Percentiles rank a stretch among this genome's conserved stretches.
These are phyloP conservation scores for human (Homo sapiens) DNA, from an alignment of 2,113 vertebrate species.

Conservation along the genomic window GRCh38 chr15:48036001-48036500, in stretches of 20 bases:
- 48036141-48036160: constrained; percentile 56
- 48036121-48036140: constrained; percentile 34
- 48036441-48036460: constrained; percentile 8
- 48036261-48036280: constrained; percentile 57
- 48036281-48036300: constrained; percentile 51
- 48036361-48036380: constrained; percentile 41
- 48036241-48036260: constrained; percentile 70
- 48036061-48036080: background rate
- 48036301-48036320: background rate
- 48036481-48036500: constrained; percentile 21
- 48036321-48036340: background rate
- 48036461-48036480: constrained; percentile 37
- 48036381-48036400: background rate
- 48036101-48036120: background rate
- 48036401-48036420: background rate
- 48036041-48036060: background rate
- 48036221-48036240: constrained; percentile 54
- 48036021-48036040: background rate
- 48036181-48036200: constrained; percentile 62
- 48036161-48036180: constrained; percentile 66
- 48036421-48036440: constrained; percentile 49
- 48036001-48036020: background rate
- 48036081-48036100: background rate
- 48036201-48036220: background rate
- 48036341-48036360: constrained; percentile 47